Conservation (phyloP, 2,113 vertebrate genomes). For the Oreochromis niloticus region DNA sequence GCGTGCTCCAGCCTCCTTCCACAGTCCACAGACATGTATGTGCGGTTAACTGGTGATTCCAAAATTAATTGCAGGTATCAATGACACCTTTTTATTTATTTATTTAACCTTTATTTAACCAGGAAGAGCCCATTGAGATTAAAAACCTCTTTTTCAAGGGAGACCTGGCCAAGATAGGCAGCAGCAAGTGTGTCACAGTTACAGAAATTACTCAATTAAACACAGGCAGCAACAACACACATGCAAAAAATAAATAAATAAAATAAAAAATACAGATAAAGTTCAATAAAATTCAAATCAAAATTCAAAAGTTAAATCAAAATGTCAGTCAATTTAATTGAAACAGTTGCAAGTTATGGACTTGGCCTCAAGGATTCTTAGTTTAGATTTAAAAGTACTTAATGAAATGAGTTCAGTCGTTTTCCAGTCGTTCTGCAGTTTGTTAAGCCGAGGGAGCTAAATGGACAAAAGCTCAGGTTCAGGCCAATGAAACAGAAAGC, state of each 20-base stretch:
- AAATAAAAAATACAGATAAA: neutral
- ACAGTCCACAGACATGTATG: neutral
- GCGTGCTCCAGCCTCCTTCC: neutral
- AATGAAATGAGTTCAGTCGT: neutral
- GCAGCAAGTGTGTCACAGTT: neutral
- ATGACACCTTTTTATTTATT: rapidly evolving
- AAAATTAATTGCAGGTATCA: neutral
- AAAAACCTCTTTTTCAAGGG: neutral
- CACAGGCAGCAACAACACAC: neutral
- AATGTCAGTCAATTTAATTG: neutral
- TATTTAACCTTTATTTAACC: neutral
- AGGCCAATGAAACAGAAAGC: neutral
- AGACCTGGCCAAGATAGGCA: neutral
- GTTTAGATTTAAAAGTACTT: neutral
- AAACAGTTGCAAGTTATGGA: neutral
- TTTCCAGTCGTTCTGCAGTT: rapidly evolving
- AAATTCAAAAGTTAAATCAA: neutral
- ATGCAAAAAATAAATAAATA: neutral
- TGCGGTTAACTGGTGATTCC: neutral
- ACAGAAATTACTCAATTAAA: neutral
- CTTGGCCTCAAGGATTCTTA: neutral
- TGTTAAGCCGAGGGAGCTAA: neutral
- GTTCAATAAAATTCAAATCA: neutral
- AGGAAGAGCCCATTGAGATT: neutral
- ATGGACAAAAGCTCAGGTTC: neutral